Percentiles rank a stretch among this genome's conserved stretches.
phyloP scores from a whole-genome alignment of 2,797 vertebrate genomes.

The Bradypodion pumilum region DNA sequence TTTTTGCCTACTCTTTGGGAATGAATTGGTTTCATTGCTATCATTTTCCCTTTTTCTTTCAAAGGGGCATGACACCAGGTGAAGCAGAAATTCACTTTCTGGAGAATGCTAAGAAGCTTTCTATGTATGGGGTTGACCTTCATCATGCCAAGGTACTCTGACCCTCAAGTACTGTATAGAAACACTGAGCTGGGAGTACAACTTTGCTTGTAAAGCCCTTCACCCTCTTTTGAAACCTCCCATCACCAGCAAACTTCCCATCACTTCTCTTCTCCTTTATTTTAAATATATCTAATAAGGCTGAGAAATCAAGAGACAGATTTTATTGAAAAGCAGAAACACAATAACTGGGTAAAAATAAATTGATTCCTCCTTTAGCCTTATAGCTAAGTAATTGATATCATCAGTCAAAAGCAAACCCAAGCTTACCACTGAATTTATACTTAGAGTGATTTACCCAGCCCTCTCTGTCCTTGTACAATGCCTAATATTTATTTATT shows the following conservation, averaged over 20 bases:
- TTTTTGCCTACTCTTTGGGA: background rate
- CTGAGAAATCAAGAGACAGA: background rate
- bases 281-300: background rate
- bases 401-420: too few relatives aligned
- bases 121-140: constrained; percentile 98
- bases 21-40: background rate
- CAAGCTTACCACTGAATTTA: too few relatives aligned
- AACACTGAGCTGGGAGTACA: background rate
- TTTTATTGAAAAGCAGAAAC: background rate
- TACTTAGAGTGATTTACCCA: too few relatives aligned
- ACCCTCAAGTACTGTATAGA: background rate
- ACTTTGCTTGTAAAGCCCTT: background rate
- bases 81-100: constrained; percentile 98
- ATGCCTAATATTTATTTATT: too few relatives aligned
- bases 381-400: background rate
- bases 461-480: too few relatives aligned
- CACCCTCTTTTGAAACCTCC: background rate
- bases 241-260: background rate
- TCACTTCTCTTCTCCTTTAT: background rate
- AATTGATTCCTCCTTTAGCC: background rate
- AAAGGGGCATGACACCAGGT: constrained; percentile 95
- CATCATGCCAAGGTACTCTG: constrained; percentile 93
- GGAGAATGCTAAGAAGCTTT: constrained; percentile 98
- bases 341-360: background rate
- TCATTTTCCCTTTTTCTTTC: constrained; percentile 1